phyloP scores from a whole-genome alignment of 2,113 vertebrate species.

The Micronycteris hirsuta region DNA sequence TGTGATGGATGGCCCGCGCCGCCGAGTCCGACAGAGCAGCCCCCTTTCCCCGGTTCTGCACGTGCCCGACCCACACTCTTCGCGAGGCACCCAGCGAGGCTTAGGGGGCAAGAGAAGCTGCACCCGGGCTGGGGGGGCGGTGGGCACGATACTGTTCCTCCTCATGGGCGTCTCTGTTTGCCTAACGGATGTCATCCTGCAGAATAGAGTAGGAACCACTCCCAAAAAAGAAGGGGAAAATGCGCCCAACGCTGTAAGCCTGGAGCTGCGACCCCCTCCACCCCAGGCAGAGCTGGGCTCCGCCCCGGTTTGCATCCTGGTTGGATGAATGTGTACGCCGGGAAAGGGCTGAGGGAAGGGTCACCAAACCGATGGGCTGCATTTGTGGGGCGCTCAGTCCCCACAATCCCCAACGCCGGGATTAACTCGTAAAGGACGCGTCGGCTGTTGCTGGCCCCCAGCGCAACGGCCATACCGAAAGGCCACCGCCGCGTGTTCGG shows the following conservation, averaged over 20 bases:
- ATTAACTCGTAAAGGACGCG: slow-evolving; percentile 56
- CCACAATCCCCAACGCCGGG: not conserved
- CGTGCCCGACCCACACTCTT: not conserved
- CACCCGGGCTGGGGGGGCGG: not conserved
- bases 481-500: rapidly evolving
- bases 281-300: not conserved
- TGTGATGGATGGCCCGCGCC: not conserved
- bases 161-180: not conserved
- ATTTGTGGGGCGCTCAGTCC: not conserved
- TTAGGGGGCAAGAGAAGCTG: not conserved
- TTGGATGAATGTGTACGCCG: not conserved
- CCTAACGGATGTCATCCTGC: not conserved
- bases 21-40: rapidly evolving
- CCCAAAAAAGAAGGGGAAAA: rapidly evolving
- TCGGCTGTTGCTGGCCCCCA: not conserved
- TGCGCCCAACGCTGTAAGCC: rapidly evolving
- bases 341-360: not conserved
- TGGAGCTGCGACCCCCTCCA: not conserved
- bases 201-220: not conserved
- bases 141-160: rapidly evolving
- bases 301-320: not conserved
- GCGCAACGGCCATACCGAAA: not conserved
- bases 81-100: not conserved
- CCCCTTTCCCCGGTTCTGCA: rapidly evolving
- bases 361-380: not conserved